These are phyloP conservation scores for Enteromius thamalakanensis DNA, from an alignment of 2,797 vertebrate genomes.

Conservation along the genomic window DNA sequence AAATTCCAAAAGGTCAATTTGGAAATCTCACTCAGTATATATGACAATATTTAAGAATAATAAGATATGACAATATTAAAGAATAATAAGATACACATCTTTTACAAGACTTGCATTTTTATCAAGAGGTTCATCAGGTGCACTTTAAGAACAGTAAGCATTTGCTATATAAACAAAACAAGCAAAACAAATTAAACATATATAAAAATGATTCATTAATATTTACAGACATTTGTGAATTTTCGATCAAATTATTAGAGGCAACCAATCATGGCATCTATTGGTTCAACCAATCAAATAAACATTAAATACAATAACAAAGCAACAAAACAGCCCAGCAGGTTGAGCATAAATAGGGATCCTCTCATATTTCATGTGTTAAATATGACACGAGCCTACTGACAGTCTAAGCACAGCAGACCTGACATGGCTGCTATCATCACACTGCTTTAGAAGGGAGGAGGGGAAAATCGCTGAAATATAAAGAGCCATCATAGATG, in stretches of 20 bases:
- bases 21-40: not conserved
- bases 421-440: conserved; percentile 67
- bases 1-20: not conserved
- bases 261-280: not conserved
- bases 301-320: not conserved
- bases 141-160: not conserved
- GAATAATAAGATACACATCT: not conserved
- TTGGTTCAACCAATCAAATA: not conserved
- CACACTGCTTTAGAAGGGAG: conserved; percentile 50
- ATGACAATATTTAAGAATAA: not conserved
- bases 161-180: not conserved
- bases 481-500: conserved; percentile 49
- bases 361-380: conserved; percentile 9
- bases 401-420: conserved; percentile 54
- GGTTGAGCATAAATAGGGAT: conserved; percentile 13
- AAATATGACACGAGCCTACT: conserved; percentile 21
- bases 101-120: not conserved
- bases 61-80: too few species aligned
- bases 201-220: not conserved
- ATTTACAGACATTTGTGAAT: not conserved
- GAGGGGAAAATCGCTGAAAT: conserved; percentile 28
- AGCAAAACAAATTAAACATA: not conserved
- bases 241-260: not conserved
- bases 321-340: not conserved
- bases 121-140: not conserved